These are phyloP conservation scores for Prunella fulvescens DNA, from an alignment of 2,113 vertebrate species.

Conservation along the genomic window DNA sequence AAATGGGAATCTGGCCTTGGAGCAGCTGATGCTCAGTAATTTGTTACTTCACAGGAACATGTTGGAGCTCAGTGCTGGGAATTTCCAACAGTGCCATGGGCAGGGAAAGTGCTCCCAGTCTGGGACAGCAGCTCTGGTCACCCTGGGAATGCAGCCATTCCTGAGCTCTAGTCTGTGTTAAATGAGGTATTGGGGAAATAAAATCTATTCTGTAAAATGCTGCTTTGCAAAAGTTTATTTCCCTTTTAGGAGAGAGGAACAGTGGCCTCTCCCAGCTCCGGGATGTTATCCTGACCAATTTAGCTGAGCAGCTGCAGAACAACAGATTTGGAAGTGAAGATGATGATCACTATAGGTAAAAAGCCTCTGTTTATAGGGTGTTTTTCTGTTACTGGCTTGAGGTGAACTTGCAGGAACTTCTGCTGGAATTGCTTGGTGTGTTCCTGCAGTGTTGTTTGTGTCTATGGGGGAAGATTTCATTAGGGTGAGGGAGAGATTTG, in stretches of 20 bases:
- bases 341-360: constrained; percentile 95
- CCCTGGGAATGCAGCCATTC: background rate
- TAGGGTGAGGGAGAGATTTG: background rate
- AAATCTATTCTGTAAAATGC: background rate
- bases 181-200: background rate
- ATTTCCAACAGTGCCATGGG: background rate
- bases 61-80: background rate
- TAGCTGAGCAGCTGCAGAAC: constrained; percentile 94
- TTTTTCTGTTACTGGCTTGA: background rate
- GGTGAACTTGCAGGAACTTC: background rate
- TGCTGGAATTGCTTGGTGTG: background rate
- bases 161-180: background rate
- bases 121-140: background rate
- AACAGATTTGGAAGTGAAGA: constrained; percentile 97
- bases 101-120: background rate
- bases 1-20: background rate
- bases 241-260: constrained; percentile 87
- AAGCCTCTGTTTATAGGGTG: background rate
- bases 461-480: background rate
- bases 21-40: background rate
- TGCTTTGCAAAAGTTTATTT: background rate
- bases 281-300: constrained; percentile 91
- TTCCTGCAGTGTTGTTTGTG: background rate
- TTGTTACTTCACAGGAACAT: background rate
- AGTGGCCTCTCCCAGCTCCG: constrained; percentile 90